Base-by-base conservation (phyloP, 1,140 invertebrate genomes). In the Bombus turneri region DNA sequence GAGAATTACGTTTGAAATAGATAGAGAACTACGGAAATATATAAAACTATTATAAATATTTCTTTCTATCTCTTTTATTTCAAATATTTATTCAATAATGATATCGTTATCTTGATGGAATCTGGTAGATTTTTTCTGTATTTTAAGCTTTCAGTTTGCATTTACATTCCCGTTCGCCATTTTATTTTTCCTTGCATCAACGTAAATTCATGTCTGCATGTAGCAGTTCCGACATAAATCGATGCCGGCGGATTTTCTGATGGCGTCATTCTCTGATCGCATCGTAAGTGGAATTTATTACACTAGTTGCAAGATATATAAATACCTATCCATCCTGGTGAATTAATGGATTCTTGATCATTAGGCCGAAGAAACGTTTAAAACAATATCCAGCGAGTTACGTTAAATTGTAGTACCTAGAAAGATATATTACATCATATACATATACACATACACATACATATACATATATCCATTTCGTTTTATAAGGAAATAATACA, bases 151-250 rank as follows among this genome's bases (percentile, higher is more conserved):
- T 31, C 31, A 31, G 31, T 8, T 66, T 66, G 5, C 64, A 31
- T 66, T 66, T 31, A 66, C n/a, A n/a, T 31, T 66, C 15, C 15
- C n/a, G n/a, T 66, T 66, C n/a, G n/a, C 13, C 15, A 31, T 66
- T 66, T 66, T 66, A 66, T 31, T 64, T 64, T 6, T 31, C n/a
- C n/a, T 57, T 53, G 69, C 82, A 59, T 71, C 66, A 43, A 69
- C 47, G 66, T 79, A 84, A 79, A 84, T 79, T 84, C 75, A 84
- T 79, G 74, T 68, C 31, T 79, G 15, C 57, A n/a, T 37, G 57
- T 71, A 79, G 57, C 75, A 71, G 75, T 84, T 59, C 15, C 47
- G 66, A 79, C 53, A 71, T 47, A 71, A 84, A 79, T 84, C 66
- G 78, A 84, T 39, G 82, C 47, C 59, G 59, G 41, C 75, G 37